Evolutionary conservation across 2,888 invertebrate genomes (phyloP), one percentile per base, ranked within the genome.

Genomic region (Mythimna ferrago): DNA sequence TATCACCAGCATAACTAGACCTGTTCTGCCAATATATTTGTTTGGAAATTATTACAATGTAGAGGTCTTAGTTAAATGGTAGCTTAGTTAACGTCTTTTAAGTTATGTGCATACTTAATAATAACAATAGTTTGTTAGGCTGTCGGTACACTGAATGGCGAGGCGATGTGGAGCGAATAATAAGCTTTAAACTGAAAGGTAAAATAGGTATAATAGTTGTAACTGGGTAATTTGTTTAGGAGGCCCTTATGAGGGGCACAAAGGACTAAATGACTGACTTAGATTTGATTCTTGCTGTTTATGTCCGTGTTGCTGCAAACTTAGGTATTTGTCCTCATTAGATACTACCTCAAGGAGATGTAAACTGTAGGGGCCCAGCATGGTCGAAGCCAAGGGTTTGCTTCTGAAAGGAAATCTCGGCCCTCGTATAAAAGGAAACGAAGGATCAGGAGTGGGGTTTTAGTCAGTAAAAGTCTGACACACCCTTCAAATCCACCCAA

Each of bases 91-190:
- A 65, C 57, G 69, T 66, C 56, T 66, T 82, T 72, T 76, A 84
- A 84, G 77, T 78, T 87, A 88, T 87, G 85, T 83, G 82, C 86
- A 87, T 88, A 85, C 64, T 76, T 78, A 63, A 66, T 80, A 80
- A 63, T 69, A 64, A 83, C 79, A 83, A 76, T 78, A 76, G 73
- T 67, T 74, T 73, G 66, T 81, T 65, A 81, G 71, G 67, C 61
- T 72, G 75, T 80, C 64, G 54, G 54, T 78, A 73, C 78, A 80
- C 61, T 78, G 71, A 76, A 75, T 68, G 51, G 77, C 60, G 56
- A 51, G 1, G 81, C 66, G 71, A 83, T 78, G 73, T 64, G 75
- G 48, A 26, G 73, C 77, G 70, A 76, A 77, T 83, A 83, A 67
- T 66, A 75, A 82, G 78, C 74, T 66, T 60, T 54, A 61, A 72